A percentile compares a stretch with the other conserved stretches of the same genome.
Conservation (phyloP, 2,888 invertebrate genomes). For the Drosophila trichaetosa region DNA sequence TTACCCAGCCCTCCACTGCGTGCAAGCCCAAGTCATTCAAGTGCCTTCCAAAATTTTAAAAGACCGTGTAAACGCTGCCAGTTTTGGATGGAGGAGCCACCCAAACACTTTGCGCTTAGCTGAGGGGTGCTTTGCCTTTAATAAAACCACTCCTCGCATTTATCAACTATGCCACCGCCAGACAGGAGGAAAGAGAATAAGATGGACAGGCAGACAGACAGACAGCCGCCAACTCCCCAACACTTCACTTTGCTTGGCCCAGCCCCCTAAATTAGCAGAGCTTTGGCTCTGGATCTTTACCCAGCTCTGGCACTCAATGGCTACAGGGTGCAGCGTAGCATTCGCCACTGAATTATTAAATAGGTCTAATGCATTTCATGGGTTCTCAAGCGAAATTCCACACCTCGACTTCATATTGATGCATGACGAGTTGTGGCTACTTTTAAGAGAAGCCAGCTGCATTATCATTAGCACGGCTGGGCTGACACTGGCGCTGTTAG, state of each 20-base stretch:
- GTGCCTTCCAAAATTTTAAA: constrained; percentile 23
- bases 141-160: constrained; percentile 43
- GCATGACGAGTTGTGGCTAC: constrained; percentile 63
- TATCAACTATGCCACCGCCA: constrained; percentile 15
- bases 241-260: constrained; percentile 36
- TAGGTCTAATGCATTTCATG: constrained; percentile 75
- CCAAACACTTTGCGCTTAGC: constrained; percentile 59
- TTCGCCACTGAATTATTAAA: constrained; percentile 68
- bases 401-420: constrained; percentile 55
- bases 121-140: constrained; percentile 47
- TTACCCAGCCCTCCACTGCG: not conserved
- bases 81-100: constrained; percentile 1
- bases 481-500: constrained; percentile 8
- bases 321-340: constrained; percentile 42
- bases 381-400: constrained; percentile 51
- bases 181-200: constrained; percentile 1
- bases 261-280: constrained; percentile 58
- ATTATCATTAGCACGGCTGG: constrained; percentile 10
- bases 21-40: constrained; percentile 24
- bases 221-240: constrained; percentile 34
- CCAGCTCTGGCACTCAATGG: constrained; percentile 10
- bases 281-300: constrained; percentile 3
- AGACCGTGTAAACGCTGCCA: constrained; percentile 28
- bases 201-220: constrained; percentile 21
- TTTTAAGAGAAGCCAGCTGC: constrained; percentile 46